These are phyloP conservation scores for Poeciliopsis retropinna DNA, from an alignment of 2,113 vertebrate species.

Conservation along the genomic window DNA sequence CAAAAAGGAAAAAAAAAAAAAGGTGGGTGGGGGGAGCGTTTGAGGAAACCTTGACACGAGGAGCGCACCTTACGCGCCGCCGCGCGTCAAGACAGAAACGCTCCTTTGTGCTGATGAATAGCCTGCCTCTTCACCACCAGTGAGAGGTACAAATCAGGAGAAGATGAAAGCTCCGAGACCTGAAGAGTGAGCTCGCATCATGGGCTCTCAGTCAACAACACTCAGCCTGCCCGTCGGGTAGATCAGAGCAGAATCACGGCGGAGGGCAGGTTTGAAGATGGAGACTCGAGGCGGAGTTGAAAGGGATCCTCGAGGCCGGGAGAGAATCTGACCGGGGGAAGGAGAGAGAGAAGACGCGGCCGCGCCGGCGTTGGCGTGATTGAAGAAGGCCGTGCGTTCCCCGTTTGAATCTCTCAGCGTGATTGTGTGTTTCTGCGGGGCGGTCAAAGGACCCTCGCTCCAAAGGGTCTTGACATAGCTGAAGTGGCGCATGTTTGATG, in stretches of 20 bases:
- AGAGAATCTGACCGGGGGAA: constrained; percentile 33
- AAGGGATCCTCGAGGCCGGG: constrained; percentile 41
- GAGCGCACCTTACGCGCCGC: not conserved
- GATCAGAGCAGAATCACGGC: constrained; percentile 55
- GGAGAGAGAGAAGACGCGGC: constrained; percentile 29
- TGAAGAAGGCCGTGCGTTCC: constrained; percentile 15
- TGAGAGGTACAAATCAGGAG: constrained; percentile 38
- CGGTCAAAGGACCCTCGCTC: constrained; percentile 22
- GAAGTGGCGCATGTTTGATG: constrained; percentile 18
- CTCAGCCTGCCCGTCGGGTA: constrained; percentile 37
- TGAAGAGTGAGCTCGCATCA: constrained; percentile 38
- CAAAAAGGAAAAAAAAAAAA: not conserved
- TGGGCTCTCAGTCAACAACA: constrained; percentile 52
- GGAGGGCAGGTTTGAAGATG: constrained; percentile 49
- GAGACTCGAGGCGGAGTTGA: constrained; percentile 53
- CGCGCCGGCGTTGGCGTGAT: not conserved
- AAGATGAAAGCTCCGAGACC: constrained; percentile 60
- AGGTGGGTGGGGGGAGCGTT: not conserved
- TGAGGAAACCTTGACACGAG: not conserved
- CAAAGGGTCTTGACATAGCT: constrained; percentile 14
- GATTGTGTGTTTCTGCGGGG: not conserved
- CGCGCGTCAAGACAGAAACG: constrained; percentile 13
- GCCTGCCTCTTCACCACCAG: constrained; percentile 38
- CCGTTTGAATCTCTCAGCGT: not conserved
- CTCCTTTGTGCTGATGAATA: constrained; percentile 56